phyloP scores from a whole-genome alignment of 2,888 invertebrate species.

The Synanthedon vespiformis region DNA sequence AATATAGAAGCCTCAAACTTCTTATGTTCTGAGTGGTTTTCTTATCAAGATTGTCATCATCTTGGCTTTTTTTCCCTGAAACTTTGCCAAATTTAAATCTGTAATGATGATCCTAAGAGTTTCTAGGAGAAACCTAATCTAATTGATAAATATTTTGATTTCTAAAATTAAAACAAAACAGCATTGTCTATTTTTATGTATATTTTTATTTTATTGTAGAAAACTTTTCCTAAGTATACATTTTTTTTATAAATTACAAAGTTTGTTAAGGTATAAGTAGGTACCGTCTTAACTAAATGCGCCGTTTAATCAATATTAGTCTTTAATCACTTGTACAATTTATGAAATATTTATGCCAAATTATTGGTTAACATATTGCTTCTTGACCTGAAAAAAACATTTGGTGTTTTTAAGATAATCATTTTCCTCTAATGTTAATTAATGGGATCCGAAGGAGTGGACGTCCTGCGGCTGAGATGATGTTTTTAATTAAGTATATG shows the following conservation, averaged over 20 bases:
- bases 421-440: no score
- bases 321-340: conserved; percentile 52
- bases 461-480: no score
- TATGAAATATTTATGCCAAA: conserved; percentile 5
- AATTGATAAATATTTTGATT: neutral
- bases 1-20: no score
- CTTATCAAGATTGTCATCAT: no score
- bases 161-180: conserved; percentile 29
- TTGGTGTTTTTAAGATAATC: no score
- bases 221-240: conserved; percentile 43
- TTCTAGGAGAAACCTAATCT: neutral
- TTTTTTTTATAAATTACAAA: conserved; percentile 46
- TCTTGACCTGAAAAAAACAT: neutral
- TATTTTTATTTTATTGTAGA: conserved; percentile 53
- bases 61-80: no score
- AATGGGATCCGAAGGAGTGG: no score
- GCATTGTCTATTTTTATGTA: conserved; percentile 62
- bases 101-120: no score
- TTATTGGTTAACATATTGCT: neutral
- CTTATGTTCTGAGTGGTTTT: no score
- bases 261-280: conserved; percentile 9
- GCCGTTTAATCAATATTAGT: conserved; percentile 19
- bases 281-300: conserved; percentile 4
- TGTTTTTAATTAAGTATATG: no score
- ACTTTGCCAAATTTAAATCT: no score